Conservation (phyloP, 2,113 vertebrate genomes). For the Hypomesus transpacificus region DNA sequence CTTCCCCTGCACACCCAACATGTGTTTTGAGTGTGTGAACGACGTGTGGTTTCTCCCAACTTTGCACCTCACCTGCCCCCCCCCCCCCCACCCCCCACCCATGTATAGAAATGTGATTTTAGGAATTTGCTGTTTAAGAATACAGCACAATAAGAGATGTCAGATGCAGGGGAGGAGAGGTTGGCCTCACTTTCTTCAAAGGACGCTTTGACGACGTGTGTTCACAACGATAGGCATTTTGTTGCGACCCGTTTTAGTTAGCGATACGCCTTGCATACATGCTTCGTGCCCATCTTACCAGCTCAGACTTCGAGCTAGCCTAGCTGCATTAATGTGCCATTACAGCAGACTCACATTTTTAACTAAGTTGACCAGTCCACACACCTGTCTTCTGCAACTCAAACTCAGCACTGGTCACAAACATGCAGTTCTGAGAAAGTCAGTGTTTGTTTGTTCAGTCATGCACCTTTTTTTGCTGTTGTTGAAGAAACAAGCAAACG, state of each 20-base stretch:
- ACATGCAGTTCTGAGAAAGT: background rate
- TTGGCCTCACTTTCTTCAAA: too few species aligned
- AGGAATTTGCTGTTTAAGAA: background rate
- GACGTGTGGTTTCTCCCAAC: too few species aligned
- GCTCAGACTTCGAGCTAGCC: background rate
- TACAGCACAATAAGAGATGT: background rate
- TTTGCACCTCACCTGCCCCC: too few species aligned
- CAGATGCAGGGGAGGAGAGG: background rate
- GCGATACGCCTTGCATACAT: background rate
- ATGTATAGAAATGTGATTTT: background rate
- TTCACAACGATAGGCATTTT: background rate
- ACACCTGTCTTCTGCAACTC: background rate
- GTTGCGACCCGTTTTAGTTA: too few species aligned
- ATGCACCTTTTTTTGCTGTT: slow-evolving; percentile 17
- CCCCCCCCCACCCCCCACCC: too few species aligned
- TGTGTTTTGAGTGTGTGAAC: too few species aligned
- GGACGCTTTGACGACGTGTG: background rate
- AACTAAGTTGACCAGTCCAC: background rate
- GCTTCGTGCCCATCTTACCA: slow-evolving; percentile 16
- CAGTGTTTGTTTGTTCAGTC: background rate
- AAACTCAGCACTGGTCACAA: background rate
- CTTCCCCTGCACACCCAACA: background rate
- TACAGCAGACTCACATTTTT: slow-evolving; percentile 18
- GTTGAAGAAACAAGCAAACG: background rate
- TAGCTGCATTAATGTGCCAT: slow-evolving; percentile 15